Percentiles rank a stretch among this genome's conserved stretches.
phyloP scores from a whole-genome alignment of 2,888 invertebrate species.

The Thereva unica region DNA sequence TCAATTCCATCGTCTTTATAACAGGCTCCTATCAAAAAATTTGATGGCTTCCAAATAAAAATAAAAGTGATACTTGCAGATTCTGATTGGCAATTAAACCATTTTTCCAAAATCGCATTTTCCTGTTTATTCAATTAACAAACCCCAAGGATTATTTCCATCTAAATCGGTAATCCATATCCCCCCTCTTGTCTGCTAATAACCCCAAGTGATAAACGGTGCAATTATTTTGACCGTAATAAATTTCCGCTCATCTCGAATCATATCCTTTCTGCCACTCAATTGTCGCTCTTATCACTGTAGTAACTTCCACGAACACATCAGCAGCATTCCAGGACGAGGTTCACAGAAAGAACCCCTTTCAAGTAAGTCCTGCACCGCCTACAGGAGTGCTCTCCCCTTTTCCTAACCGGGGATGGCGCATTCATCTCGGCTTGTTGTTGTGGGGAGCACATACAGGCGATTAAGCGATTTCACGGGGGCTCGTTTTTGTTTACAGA shows the following conservation, averaged over 20 bases:
- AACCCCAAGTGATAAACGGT: conserved; percentile 12
- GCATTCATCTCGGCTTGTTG: conserved; percentile 13
- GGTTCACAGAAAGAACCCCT: neutral
- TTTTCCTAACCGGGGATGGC: neutral
- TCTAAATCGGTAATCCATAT: neutral
- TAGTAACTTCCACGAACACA: neutral
- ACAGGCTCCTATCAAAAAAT: no score
- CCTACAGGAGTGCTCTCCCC: neutral
- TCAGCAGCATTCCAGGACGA: no score
- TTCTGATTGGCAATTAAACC: no score
- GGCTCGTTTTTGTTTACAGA: conserved; percentile 28
- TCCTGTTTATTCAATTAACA: no score
- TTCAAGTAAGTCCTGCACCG: neutral
- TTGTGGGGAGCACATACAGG: conserved; percentile 38
- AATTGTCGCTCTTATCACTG: conserved; percentile 24
- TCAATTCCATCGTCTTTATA: no score
- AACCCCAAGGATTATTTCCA: no score
- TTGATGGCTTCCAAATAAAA: no score
- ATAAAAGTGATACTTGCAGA: no score
- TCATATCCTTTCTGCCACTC: conserved; percentile 28
- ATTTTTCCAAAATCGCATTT: no score
- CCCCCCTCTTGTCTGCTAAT: neutral
- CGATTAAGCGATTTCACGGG: conserved; percentile 40
- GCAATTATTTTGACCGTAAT: conserved; percentile 28
- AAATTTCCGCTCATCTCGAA: conserved; percentile 28